Evolutionary conservation across 2,797 vertebrate genomes (phyloP), one percentile per base, ranked within the genome.

Genomic region (Menidia menidia): DNA sequence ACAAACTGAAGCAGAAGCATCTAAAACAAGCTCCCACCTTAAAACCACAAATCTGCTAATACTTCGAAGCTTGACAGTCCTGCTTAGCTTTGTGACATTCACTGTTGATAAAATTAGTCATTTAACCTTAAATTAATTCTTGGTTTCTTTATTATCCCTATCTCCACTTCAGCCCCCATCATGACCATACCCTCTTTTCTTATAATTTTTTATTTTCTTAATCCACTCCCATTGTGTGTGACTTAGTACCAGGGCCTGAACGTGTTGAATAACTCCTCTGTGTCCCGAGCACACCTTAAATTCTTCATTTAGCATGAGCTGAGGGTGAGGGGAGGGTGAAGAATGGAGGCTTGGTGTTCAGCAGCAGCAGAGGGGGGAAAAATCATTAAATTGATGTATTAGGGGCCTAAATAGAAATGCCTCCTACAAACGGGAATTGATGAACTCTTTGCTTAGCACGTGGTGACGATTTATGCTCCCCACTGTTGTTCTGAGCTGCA

Each of bases 361-460:
- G 76, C 63, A 65, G 64, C 30, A 58, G 55, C 45, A 76, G 61
- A 39, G 53, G 30, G 8, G 19, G 4, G 63, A 78, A 71, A 89
- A 91, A 88, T 92, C 89, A 93, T 93, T 93, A 94, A 87, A 91
- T 91, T 93, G 92, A 94, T 94, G 81, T 90, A 94, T 93, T 91
- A 89, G 87, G 82, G 85, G 89, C 81, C 91, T 91, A 92, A 94
- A 93, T 94, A 93, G 93, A 94, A 92, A 93, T 90, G 92, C 87
- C 89, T 92, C 71, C 76, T 89, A 74, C 89, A 91, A 92, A 94
- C 92, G 91, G 89, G 92, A 93, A 93, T 93, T 92, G 92, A 93
- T 93, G 89, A 92, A 94, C 72, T 94, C 87, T 72, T 91, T 93
- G 91, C 83, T 89, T 82, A 75, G 88, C 54, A 66, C 43, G 66